Percentiles rank a stretch among this genome's conserved stretches.
Evolutionary conservation across 2,888 invertebrate species (phyloP).

Genomic region (Brachyopa scutellaris): DNA sequence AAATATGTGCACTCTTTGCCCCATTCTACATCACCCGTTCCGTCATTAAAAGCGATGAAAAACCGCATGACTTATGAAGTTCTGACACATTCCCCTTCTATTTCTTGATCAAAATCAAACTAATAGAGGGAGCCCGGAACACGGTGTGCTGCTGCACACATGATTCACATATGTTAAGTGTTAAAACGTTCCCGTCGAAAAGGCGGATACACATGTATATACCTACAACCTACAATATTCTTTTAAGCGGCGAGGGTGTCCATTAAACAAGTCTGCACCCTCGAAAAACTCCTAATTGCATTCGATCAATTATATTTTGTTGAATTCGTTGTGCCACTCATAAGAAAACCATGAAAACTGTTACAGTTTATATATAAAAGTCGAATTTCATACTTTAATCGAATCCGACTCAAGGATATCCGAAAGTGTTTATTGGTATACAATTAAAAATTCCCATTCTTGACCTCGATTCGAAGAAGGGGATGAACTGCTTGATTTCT

Average conservation of each 20-base stretch:
- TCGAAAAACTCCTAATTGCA: slow-evolving; percentile 54
- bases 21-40: not conserved
- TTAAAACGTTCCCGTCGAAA: slow-evolving; percentile 49
- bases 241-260: slow-evolving; percentile 32
- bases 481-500: not conserved
- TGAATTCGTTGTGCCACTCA: slow-evolving; percentile 58
- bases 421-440: slow-evolving; percentile 43
- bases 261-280: slow-evolving; percentile 49
- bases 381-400: slow-evolving; percentile 66
- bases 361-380: slow-evolving; percentile 59
- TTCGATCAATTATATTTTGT: slow-evolving; percentile 65
- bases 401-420: slow-evolving; percentile 5
- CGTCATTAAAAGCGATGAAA: slow-evolving; percentile 29
- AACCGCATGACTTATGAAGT: slow-evolving; percentile 10
- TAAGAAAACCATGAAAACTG: slow-evolving; percentile 42
- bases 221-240: no score
- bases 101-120: slow-evolving; percentile 34
- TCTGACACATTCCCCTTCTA: slow-evolving; percentile 25
- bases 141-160: slow-evolving; percentile 33
- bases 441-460: slow-evolving; percentile 62
- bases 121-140: slow-evolving; percentile 39
- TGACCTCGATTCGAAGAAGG: slow-evolving; percentile 30
- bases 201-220: slow-evolving; percentile 6
- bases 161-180: slow-evolving; percentile 65
- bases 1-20: slow-evolving; percentile 3